phyloP scores from a whole-genome alignment of 2,113 vertebrate genomes.

The Garra rufa region DNA sequence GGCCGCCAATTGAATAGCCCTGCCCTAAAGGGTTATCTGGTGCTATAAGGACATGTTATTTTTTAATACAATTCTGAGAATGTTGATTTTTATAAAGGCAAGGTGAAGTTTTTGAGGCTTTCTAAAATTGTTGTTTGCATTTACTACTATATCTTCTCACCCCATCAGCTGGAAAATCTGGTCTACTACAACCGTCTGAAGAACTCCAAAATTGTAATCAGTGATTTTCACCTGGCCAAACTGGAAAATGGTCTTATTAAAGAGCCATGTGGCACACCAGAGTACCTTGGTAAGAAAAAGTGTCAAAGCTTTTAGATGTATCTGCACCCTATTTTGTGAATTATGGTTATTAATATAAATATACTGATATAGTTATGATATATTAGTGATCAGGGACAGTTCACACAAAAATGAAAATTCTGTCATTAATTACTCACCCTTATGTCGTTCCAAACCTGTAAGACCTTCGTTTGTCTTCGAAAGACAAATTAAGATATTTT shows the following conservation, averaged over 20 bases:
- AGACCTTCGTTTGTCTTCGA: too few species aligned
- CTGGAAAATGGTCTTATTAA: constrained; percentile 97
- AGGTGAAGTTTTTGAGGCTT: neutral
- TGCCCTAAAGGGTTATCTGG: too few species aligned
- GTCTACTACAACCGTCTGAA: constrained; percentile 98
- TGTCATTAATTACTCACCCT: too few species aligned
- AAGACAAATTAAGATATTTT: too few species aligned
- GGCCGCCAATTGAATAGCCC: too few species aligned
- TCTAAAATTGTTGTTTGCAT: neutral
- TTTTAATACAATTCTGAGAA: too few species aligned
- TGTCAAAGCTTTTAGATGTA: neutral
- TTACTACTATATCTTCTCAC: constrained; percentile 15
- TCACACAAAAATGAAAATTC: too few species aligned
- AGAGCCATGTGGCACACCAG: constrained; percentile 95
- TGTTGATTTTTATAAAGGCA: neutral
- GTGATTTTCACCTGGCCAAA: constrained; percentile 97
- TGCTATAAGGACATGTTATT: too few species aligned
- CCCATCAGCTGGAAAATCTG: constrained; percentile 91
- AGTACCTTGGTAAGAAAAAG: constrained; percentile 89
- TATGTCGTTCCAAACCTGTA: too few species aligned
- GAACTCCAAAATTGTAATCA: constrained; percentile 99
- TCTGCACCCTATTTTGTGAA: neutral
- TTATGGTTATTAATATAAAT: neutral
- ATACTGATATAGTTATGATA: neutral
- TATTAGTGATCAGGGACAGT: too few species aligned